Percentiles rank a stretch among this genome's conserved stretches.
These are phyloP conservation scores for Mylabris phalerata DNA, from an alignment of 1,140 invertebrate genomes.

Conservation along the genomic window DNA sequence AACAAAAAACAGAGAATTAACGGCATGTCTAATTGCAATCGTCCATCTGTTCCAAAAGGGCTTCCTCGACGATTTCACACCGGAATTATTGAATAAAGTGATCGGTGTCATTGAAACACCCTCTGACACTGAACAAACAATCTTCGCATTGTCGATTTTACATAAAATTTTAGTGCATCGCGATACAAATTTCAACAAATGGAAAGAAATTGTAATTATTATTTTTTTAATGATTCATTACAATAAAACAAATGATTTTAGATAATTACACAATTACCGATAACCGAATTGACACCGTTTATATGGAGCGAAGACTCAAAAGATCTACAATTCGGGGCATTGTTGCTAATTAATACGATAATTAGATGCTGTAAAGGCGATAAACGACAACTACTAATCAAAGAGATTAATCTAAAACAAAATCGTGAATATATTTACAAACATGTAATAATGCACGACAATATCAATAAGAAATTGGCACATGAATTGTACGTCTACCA, in stretches of 20 bases:
- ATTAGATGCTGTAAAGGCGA: slow-evolving; percentile 29
- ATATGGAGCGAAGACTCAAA: slow-evolving; percentile 13
- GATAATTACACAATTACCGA: slow-evolving; percentile 22
- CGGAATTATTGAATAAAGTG: slow-evolving; percentile 22
- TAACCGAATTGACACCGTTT: slow-evolving; percentile 24
- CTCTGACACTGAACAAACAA: slow-evolving; percentile 20
- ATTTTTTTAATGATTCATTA: not conserved
- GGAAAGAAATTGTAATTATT: slow-evolving; percentile 25
- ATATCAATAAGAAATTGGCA: slow-evolving; percentile 27
- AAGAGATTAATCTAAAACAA: slow-evolving; percentile 30
- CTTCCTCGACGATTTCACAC: slow-evolving; percentile 18
- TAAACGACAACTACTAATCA: slow-evolving; percentile 28
- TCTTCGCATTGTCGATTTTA: slow-evolving; percentile 27
- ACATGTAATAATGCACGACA: slow-evolving; percentile 26
- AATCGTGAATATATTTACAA: slow-evolving; percentile 32
- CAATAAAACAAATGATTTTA: slow-evolving; percentile 11
- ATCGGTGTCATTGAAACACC: slow-evolving; percentile 15
- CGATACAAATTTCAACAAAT: slow-evolving; percentile 19
- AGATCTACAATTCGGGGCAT: slow-evolving; percentile 26
- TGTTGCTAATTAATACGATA: slow-evolving; percentile 32
- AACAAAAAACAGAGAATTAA: slow-evolving; percentile 17
- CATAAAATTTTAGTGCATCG: slow-evolving; percentile 31
- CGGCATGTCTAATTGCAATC: slow-evolving; percentile 27
- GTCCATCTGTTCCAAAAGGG: slow-evolving; percentile 30
- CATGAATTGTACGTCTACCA: slow-evolving; percentile 36